Conservation (phyloP, 1,140 invertebrate species). For the Parasteatoda tepidariorum region DNA sequence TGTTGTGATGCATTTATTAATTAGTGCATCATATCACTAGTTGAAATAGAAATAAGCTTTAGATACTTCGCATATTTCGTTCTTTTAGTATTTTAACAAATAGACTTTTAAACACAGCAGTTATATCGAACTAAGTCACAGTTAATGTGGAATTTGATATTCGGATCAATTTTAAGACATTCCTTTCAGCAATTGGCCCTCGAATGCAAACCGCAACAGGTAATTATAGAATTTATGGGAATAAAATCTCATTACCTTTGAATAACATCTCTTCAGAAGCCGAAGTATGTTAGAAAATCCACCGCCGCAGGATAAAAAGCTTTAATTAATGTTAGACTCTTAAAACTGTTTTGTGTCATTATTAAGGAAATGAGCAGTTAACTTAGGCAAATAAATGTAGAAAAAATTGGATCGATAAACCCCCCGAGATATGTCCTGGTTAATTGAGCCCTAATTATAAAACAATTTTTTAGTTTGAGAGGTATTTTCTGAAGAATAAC, state of each 20-base stretch:
- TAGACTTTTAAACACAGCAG: too few relatives aligned
- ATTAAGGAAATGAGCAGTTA: background rate
- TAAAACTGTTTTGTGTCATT: background rate
- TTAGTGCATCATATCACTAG: too few relatives aligned
- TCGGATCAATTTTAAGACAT: too few relatives aligned
- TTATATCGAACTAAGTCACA: too few relatives aligned
- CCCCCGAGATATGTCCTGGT: background rate
- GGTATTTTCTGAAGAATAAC: background rate
- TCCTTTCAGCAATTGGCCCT: too few relatives aligned
- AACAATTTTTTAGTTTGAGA: background rate
- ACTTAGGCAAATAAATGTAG: background rate
- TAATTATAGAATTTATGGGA: background rate
- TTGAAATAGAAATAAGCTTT: too few relatives aligned
- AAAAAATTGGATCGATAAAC: background rate
- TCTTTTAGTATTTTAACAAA: too few relatives aligned
- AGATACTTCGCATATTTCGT: too few relatives aligned
- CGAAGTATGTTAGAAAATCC: background rate
- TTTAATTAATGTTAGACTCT: background rate
- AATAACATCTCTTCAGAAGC: background rate
- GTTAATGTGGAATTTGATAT: too few relatives aligned
- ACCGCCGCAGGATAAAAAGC: background rate
- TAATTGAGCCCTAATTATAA: background rate
- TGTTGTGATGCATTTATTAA: too few relatives aligned
- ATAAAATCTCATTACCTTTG: background rate
- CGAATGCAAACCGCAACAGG: background rate